These are phyloP conservation scores for Chionomys nivalis DNA, from an alignment of 2,113 vertebrate genomes.

Conservation along the genomic window DNA sequence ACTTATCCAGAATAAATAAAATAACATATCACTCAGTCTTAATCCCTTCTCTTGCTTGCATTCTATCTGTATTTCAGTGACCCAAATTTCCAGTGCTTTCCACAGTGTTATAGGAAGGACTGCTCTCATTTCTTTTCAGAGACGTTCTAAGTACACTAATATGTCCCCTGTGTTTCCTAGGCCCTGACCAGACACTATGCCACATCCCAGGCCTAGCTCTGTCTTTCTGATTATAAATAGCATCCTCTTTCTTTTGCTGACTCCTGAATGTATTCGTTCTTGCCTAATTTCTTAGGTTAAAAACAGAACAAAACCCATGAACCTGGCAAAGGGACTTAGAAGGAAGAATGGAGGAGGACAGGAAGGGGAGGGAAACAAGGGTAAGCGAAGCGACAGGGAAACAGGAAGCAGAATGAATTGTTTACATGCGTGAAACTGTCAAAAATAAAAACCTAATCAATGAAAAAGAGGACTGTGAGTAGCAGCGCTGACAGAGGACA, in stretches of 20 bases:
- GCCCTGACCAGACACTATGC: neutral
- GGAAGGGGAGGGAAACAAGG: too few species aligned
- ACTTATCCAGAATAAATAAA: neutral
- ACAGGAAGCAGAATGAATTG: neutral
- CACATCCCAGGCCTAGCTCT: neutral
- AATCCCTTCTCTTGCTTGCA: neutral
- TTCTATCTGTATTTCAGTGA: neutral
- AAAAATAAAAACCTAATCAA: neutral
- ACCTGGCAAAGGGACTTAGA: neutral
- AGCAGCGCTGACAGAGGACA: neutral
- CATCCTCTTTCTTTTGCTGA: neutral
- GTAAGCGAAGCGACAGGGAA: fast-evolving
- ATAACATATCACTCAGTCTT: too few species aligned
- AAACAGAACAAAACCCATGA: neutral
- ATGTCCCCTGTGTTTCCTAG: too few species aligned
- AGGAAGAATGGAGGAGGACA: neutral
- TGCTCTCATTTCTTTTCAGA: neutral
- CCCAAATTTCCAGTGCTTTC: neutral
- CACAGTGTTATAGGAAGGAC: too few species aligned
- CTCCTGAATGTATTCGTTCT: neutral
- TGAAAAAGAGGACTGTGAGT: neutral
- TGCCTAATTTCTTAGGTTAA: neutral
- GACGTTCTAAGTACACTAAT: neutral
- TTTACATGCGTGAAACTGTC: neutral
- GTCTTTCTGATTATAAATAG: neutral